Percentiles rank a stretch among this genome's conserved stretches.
phyloP scores from a whole-genome alignment of 2,113 vertebrate species.

The Egretta garzetta region DNA sequence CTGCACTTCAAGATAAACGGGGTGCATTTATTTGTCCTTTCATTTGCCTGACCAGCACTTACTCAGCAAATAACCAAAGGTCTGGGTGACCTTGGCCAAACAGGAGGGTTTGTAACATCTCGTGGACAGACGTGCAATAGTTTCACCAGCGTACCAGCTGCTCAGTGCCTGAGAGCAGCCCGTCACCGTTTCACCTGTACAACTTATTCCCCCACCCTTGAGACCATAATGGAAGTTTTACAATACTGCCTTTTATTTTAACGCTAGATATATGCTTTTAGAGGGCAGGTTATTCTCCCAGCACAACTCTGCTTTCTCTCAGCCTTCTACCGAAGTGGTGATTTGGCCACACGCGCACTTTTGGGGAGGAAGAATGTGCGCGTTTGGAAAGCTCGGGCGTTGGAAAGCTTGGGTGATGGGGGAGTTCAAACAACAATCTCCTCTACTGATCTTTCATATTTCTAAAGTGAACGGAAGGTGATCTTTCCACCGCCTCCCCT shows the following conservation, averaged over 20 bases:
- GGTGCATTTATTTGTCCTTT: background rate
- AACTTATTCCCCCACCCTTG: accelerated
- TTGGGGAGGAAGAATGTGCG: background rate
- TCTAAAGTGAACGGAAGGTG: background rate
- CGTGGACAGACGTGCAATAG: accelerated
- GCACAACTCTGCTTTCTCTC: background rate
- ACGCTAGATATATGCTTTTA: background rate
- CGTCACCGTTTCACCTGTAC: background rate
- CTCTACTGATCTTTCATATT: background rate
- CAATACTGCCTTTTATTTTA: background rate
- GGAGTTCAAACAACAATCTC: background rate
- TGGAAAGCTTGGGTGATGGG: background rate
- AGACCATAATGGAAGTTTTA: background rate
- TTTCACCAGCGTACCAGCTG: background rate
- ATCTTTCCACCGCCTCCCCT: background rate
- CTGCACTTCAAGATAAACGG: background rate
- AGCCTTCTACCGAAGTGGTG: background rate
- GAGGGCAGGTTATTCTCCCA: background rate
- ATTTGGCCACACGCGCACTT: accelerated
- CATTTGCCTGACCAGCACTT: background rate
- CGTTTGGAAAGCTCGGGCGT: background rate
- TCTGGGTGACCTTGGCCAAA: background rate
- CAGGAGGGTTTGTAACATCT: background rate
- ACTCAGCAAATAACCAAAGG: background rate
- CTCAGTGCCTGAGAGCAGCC: background rate